phyloP scores from a whole-genome alignment of 2,113 vertebrate species.

The Hylia prasina region DNA sequence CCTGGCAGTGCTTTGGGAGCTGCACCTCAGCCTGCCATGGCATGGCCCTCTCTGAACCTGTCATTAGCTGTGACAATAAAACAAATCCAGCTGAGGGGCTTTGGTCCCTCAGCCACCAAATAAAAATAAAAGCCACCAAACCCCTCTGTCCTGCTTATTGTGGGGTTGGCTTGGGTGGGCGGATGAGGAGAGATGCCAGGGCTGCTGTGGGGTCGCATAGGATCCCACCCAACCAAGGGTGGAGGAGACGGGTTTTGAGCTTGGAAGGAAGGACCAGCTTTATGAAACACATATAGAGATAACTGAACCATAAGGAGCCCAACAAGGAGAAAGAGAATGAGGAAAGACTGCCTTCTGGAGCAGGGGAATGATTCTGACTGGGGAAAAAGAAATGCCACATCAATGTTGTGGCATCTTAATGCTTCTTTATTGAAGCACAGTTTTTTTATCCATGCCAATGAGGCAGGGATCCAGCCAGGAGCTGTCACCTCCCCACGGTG shows the following conservation, averaged over 20 bases:
- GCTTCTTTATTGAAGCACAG: not conserved
- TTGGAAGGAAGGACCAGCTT: not conserved
- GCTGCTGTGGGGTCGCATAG: fast-evolving
- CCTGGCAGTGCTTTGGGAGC: not conserved
- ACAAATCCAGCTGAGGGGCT: not conserved
- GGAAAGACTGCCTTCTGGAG: not conserved
- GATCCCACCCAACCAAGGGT: not conserved
- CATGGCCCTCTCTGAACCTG: not conserved
- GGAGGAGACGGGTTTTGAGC: not conserved
- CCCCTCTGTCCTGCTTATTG: not conserved
- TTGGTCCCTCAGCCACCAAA: too few species aligned
- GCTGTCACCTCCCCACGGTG: not conserved
- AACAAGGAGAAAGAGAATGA: not conserved
- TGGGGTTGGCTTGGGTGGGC: not conserved
- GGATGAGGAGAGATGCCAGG: not conserved
- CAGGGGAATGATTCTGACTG: not conserved
- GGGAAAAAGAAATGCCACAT: not conserved
- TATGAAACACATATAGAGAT: not conserved
- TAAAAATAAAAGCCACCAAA: not conserved
- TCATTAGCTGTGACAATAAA: not conserved
- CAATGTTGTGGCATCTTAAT: not conserved
- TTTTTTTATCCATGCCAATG: not conserved
- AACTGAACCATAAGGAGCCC: not conserved
- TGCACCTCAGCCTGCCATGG: not conserved
- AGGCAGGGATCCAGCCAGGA: not conserved